These are phyloP conservation scores for Acanthurus tractus DNA, from an alignment of 2,797 vertebrate species.

Conservation along the genomic window DNA sequence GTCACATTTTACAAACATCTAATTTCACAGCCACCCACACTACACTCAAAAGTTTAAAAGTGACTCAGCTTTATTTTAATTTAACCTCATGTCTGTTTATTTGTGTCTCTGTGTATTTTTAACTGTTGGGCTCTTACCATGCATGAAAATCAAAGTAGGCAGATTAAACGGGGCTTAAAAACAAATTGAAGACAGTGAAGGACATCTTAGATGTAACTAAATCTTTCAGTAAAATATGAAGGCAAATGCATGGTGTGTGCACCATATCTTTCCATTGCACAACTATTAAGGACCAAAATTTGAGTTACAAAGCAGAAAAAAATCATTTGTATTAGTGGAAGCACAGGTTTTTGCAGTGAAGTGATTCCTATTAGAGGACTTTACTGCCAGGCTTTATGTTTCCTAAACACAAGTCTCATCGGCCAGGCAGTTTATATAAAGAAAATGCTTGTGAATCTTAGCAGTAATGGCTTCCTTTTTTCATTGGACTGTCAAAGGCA, in stretches of 20 bases:
- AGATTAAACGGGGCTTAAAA: conserved; percentile 18
- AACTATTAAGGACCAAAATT: conserved; percentile 14
- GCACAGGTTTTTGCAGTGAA: conserved; percentile 31
- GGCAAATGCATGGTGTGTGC: not conserved
- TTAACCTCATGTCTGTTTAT: not conserved
- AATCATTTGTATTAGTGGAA: conserved; percentile 30
- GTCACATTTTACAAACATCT: not conserved
- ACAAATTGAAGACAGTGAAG: not conserved
- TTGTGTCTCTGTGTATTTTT: not conserved
- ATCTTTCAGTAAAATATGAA: not conserved
- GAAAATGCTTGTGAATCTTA: conserved; percentile 45
- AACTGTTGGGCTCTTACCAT: not conserved
- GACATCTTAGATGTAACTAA: too few relatives aligned
- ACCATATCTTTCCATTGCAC: conserved; percentile 2
- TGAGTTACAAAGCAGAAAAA: conserved; percentile 11
- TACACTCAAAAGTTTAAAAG: not conserved
- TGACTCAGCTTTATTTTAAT: conserved; percentile 12
- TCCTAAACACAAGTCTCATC: conserved; percentile 36
- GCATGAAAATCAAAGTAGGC: not conserved
- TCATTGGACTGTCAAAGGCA: conserved; percentile 66
- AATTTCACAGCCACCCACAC: not conserved
- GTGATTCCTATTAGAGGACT: conserved; percentile 35
- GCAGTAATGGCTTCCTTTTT: conserved; percentile 61
- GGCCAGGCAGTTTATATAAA: conserved; percentile 42
- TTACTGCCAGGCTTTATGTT: conserved; percentile 44